These are phyloP conservation scores for Tineola bisselliella DNA, from an alignment of 2,888 invertebrate species.

Conservation along the genomic window DNA sequence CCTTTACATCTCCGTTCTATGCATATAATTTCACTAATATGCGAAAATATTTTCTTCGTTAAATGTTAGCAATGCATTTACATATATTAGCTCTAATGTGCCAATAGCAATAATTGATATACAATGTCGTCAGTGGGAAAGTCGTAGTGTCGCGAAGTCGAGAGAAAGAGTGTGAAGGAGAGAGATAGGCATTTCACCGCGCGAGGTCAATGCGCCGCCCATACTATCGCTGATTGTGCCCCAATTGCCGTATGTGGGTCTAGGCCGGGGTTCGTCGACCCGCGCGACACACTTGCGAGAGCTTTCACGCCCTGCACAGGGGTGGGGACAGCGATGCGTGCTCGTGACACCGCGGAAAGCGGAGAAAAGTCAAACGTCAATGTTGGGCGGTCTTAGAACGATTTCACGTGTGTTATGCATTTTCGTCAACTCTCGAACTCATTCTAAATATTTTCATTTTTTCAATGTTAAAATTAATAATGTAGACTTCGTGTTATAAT, in stretches of 20 bases:
- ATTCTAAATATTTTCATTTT: not conserved
- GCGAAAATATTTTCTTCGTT: not conserved
- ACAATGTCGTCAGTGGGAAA: constrained; percentile 35
- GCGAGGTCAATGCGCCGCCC: constrained; percentile 57
- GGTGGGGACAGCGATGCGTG: constrained; percentile 34
- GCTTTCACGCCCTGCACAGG: constrained; percentile 56
- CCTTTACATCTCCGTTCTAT: not conserved
- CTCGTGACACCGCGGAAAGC: constrained; percentile 39
- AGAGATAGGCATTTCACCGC: constrained; percentile 65
- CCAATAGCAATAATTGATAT: not conserved
- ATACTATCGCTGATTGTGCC: constrained; percentile 67
- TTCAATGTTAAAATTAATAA: not conserved
- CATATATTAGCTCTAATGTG: not conserved
- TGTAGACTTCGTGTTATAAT: not conserved
- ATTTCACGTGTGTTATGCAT: not conserved
- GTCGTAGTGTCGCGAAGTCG: constrained; percentile 41
- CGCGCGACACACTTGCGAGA: constrained; percentile 61
- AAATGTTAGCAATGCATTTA: not conserved
- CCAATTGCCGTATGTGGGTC: constrained; percentile 66
- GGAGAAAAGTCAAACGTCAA: constrained; percentile 33
- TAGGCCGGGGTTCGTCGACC: constrained; percentile 69
- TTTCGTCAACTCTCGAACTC: not conserved
- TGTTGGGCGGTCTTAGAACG: not conserved
- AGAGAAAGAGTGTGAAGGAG: constrained; percentile 65
- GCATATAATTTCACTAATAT: constrained; percentile 3